Conservation (phyloP, 35 echinoderm and acorn worm genomes). For the Ophioderma brevispina region DNA sequence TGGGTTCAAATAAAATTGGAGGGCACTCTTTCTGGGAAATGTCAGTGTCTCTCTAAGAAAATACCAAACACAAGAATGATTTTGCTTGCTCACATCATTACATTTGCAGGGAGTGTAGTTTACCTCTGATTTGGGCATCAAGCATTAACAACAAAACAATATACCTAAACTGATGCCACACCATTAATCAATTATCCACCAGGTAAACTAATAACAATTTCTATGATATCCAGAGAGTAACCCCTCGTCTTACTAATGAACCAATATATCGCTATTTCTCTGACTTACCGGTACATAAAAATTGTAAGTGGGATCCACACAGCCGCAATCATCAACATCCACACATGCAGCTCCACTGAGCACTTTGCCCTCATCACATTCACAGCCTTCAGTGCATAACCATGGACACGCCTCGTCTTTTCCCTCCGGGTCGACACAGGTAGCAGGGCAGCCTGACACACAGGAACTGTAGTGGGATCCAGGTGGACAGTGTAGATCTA, state of each 20-base stretch:
- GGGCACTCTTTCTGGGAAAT: too few species aligned
- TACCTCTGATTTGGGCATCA: too few species aligned
- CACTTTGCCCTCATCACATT: slow-evolving; percentile 72
- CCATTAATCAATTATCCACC: not conserved
- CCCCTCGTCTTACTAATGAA: not conserved
- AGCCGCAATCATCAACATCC: slow-evolving; percentile 64
- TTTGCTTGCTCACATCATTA: too few species aligned
- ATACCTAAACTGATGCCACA: not conserved
- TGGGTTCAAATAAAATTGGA: too few species aligned
- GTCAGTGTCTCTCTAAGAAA: too few species aligned
- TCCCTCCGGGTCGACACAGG: slow-evolving; percentile 45
- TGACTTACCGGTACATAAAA: not conserved
- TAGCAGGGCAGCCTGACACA: slow-evolving; percentile 67
- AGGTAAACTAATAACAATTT: not conserved
- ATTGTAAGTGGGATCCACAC: slow-evolving; percentile 2
- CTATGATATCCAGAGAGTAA: not conserved
- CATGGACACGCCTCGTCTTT: slow-evolving; percentile 47
- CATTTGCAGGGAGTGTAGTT: too few species aligned
- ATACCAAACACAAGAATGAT: too few species aligned
- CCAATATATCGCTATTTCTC: not conserved
- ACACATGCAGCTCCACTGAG: slow-evolving; percentile 67
- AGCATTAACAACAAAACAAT: not conserved
- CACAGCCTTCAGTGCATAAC: slow-evolving; percentile 80
- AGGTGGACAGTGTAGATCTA: slow-evolving; percentile 72
- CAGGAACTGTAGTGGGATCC: slow-evolving; percentile 65